phyloP scores from a whole-genome alignment of 2,113 vertebrate genomes.

The Polypterus bichir region DNA sequence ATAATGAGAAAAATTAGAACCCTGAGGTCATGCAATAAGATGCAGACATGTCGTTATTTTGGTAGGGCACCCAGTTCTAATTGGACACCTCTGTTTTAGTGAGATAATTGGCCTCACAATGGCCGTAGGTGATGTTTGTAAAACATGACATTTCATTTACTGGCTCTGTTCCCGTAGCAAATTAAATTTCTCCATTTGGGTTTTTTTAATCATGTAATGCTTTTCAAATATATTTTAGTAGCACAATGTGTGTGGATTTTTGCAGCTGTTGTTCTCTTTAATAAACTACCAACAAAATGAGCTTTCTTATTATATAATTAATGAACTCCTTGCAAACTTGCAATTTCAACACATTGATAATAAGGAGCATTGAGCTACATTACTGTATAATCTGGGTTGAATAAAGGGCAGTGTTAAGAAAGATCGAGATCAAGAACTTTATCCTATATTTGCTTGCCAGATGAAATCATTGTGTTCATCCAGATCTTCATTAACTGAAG shows the following conservation, averaged over 20 bases:
- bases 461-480: conserved; percentile 17
- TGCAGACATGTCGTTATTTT: conserved; percentile 44
- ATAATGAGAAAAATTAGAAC: conserved; percentile 45
- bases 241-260: no score
- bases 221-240: no score
- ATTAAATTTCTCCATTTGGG: no score
- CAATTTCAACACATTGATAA: no score
- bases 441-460: conserved; percentile 23
- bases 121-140: conserved; percentile 16
- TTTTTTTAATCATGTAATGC: no score
- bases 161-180: no score
- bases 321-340: no score
- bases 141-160: not conserved
- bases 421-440: conserved; percentile 20
- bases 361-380: no score
- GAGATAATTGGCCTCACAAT: conserved; percentile 31
- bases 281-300: no score
- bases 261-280: no score
- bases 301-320: no score
- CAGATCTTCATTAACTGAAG: conserved; percentile 28
- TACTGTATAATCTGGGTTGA: not conserved
- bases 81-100: conserved; percentile 26
- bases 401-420: not conserved
- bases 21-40: conserved; percentile 44
- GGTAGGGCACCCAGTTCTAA: conserved; percentile 24